Evolutionary conservation across 2,113 vertebrate genomes (phyloP), one percentile per base, ranked within the genome.

Genomic region (Percopsis transmontana): DNA sequence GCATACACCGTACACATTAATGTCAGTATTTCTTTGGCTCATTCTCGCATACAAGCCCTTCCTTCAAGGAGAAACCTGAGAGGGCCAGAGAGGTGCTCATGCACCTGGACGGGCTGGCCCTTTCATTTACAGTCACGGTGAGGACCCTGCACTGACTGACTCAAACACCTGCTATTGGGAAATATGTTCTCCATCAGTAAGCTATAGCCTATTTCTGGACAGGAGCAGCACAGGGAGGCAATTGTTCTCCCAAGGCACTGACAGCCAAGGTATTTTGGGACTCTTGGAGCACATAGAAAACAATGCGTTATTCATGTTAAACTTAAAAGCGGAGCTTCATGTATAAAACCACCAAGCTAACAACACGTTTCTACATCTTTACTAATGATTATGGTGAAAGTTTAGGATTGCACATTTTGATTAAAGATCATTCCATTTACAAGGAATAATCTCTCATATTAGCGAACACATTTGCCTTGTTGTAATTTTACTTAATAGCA

Each of bases 131-230:
- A 87, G 88, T 80, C 85, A 79, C 82, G 85, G 77, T 85, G 89
- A 89, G 80, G 85, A 90, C 83, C 86, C 87, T 87, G 84, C 85
- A 84, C 80, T 89, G 90, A 91, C 88, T 86, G 83, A 87, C 86
- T 89, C 89, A 90, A 89, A 89, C 90, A 93, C 91, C 90, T 92
- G 87, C 85, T 91, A 90, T 91, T 91, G 89, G 81, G 74, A 80
- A 91, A 91, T 91, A 91, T 91, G 91, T 91, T 91, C 91, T 89
- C 90, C 90, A 90, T 92, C 91, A 91, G 81, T 88, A 87, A 90
- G 81, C 85, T 86, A 80, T 76, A 73, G 87, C 88, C 85, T 89
- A 86, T 87, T 84, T 84, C 84, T 87, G 81, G 81, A 83, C 80
- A 83, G 80, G 74, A 90, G 79, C 82, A 90, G 79, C 82, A 93